Evolutionary conservation across 1,140 invertebrate species (phyloP).

Genomic region (Acromyrmex charruanus): DNA sequence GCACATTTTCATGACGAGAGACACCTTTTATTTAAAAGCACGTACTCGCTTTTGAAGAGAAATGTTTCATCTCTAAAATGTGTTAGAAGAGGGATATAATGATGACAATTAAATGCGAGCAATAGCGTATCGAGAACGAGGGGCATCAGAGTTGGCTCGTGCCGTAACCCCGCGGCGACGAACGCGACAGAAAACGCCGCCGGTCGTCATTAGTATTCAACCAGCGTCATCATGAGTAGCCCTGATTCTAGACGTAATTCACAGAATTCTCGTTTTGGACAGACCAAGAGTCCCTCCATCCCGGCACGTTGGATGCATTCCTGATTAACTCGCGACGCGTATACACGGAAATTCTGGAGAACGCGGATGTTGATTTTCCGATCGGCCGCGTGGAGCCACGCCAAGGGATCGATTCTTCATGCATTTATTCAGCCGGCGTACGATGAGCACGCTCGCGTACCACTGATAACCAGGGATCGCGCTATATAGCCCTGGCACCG

Average conservation of each 20-base stretch:
- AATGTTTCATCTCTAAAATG: not conserved
- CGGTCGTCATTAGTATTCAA: slow-evolving; percentile 68
- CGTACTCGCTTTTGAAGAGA: not conserved
- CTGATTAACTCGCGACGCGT: slow-evolving; percentile 52
- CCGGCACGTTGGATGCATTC: slow-evolving; percentile 59
- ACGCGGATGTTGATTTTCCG: slow-evolving; percentile 64
- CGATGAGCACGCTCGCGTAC: slow-evolving; percentile 8
- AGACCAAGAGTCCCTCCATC: slow-evolving; percentile 68
- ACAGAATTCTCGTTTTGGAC: slow-evolving; percentile 71
- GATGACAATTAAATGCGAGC: slow-evolving; percentile 5
- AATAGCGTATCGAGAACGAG: slow-evolving; percentile 10
- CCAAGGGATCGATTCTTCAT: slow-evolving; percentile 56
- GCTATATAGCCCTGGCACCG: not conserved
- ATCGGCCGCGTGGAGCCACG: slow-evolving; percentile 17
- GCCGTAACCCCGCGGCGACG: slow-evolving; percentile 2
- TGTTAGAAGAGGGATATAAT: not conserved
- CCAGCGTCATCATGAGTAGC: slow-evolving; percentile 65
- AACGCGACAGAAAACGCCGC: slow-evolving; percentile 24
- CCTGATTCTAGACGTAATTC: slow-evolving; percentile 77
- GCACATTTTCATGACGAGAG: not conserved
- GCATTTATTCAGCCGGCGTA: slow-evolving; percentile 52
- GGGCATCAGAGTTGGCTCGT: not conserved
- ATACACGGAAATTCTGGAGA: slow-evolving; percentile 65
- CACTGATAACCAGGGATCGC: slow-evolving; percentile 39
- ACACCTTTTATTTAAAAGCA: not conserved